Evolutionary conservation across 2,797 vertebrate genomes (phyloP).

Genomic region (Sciurus vulgaris): DNA sequence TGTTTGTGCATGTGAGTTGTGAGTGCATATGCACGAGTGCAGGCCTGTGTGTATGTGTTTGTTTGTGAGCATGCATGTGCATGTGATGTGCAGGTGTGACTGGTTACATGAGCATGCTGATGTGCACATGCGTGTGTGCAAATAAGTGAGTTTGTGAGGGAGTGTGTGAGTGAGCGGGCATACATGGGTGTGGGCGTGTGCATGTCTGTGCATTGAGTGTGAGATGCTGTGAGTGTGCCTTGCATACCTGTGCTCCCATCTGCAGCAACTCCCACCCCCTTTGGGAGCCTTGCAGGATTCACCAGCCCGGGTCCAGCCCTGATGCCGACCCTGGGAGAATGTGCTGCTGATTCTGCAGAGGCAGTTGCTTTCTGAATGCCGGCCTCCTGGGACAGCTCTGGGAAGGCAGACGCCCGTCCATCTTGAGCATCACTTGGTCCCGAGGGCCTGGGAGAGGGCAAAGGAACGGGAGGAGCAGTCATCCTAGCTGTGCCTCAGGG

Average conservation of each 20-base stretch:
- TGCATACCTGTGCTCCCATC: too few species aligned
- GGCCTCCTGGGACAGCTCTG: neutral
- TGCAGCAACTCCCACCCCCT: too few species aligned
- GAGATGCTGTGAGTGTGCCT: neutral
- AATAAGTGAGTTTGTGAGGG: neutral
- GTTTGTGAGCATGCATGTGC: too few species aligned
- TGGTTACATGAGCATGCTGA: too few species aligned
- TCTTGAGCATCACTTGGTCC: rapidly evolving
- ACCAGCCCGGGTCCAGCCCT: neutral
- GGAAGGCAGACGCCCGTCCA: neutral
- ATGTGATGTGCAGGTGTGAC: too few species aligned
- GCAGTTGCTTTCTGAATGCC: neutral
- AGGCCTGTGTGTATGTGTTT: too few species aligned
- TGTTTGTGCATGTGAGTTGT: too few species aligned
- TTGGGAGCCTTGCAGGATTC: neutral
- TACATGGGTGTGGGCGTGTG: rapidly evolving
- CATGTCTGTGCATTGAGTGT: too few species aligned
- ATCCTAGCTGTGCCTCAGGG: rapidly evolving
- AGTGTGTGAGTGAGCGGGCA: neutral
- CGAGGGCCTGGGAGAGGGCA: neutral
- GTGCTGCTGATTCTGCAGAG: neutral
- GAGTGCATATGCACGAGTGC: neutral
- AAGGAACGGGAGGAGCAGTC: neutral
- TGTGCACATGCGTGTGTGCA: neutral
- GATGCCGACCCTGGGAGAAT: neutral